Conservation (phyloP, 1,140 invertebrate species). For the Drosophila saltans region DNA sequence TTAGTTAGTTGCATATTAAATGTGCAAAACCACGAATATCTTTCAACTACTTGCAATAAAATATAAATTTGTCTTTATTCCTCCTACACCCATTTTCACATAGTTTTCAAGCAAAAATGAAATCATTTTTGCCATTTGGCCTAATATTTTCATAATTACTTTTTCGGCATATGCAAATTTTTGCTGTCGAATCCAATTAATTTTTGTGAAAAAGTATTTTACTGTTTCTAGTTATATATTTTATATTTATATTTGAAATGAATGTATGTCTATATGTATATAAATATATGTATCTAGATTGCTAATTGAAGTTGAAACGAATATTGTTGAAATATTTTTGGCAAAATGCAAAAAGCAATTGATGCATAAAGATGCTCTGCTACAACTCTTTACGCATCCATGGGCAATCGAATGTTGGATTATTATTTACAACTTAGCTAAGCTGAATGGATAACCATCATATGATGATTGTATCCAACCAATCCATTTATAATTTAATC, state of each 20-base stretch:
- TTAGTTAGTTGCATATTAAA: no score
- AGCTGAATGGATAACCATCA: neutral
- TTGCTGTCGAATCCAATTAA: conserved; percentile 11
- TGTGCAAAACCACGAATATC: no score
- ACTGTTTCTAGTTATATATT: neutral
- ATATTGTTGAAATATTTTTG: conserved; percentile 11
- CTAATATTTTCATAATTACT: conserved; percentile 13
- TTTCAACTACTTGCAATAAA: no score
- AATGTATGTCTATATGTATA: neutral
- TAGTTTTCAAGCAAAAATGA: neutral
- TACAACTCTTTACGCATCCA: conserved; percentile 36
- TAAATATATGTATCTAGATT: no score
- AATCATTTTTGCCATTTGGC: conserved; percentile 5
- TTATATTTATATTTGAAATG: no score
- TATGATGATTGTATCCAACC: neutral
- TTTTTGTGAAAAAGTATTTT: neutral
- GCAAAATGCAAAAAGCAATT: conserved; percentile 32
- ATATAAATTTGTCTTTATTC: no score
- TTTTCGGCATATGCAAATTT: conserved; percentile 16
- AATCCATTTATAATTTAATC: conserved; percentile 10
- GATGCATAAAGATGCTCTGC: conserved; percentile 17
- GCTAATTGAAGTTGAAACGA: conserved; percentile 38
- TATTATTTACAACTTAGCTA: conserved; percentile 33
- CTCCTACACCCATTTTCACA: neutral
- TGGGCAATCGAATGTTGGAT: conserved; percentile 46